Evolutionary conservation across 2,113 vertebrate species (phyloP).

Genomic region (Pterophyllum scalare): DNA sequence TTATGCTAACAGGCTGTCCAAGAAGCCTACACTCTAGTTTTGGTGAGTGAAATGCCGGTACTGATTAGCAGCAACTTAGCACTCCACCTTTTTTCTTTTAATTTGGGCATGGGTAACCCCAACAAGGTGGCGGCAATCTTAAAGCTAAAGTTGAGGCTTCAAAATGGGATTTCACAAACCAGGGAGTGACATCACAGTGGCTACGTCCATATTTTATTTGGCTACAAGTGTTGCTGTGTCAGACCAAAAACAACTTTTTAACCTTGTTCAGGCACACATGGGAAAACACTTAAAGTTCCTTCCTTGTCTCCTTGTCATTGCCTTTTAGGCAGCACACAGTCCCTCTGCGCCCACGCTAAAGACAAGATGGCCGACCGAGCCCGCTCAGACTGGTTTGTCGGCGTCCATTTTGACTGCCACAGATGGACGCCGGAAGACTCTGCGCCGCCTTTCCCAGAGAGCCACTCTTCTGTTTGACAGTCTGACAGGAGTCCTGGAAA

Average conservation of each 20-base stretch:
- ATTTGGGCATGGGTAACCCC: neutral
- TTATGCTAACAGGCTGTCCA: neutral
- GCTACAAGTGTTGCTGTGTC: neutral
- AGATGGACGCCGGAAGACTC: slow-evolving; percentile 18
- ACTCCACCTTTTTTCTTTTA: neutral
- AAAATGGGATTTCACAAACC: neutral
- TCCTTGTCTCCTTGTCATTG: neutral
- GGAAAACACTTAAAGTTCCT: neutral
- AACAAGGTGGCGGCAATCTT: neutral
- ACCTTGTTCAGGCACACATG: neutral
- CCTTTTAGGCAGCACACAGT: neutral
- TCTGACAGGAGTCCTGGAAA: slow-evolving; percentile 36
- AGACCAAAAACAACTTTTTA: neutral
- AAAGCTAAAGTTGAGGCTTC: neutral
- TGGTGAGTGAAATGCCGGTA: neutral
- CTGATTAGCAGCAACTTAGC: neutral
- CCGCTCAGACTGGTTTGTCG: neutral
- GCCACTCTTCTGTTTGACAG: neutral
- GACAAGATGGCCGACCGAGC: slow-evolving; percentile 31
- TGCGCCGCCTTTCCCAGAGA: neutral
- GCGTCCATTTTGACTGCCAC: slow-evolving; percentile 25
- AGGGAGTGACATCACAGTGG: neutral
- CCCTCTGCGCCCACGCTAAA: neutral
- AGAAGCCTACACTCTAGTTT: neutral
- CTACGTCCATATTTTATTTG: neutral